phyloP scores from a whole-genome alignment of 1,140 invertebrate species.

The Oryctes rhinoceros region DNA sequence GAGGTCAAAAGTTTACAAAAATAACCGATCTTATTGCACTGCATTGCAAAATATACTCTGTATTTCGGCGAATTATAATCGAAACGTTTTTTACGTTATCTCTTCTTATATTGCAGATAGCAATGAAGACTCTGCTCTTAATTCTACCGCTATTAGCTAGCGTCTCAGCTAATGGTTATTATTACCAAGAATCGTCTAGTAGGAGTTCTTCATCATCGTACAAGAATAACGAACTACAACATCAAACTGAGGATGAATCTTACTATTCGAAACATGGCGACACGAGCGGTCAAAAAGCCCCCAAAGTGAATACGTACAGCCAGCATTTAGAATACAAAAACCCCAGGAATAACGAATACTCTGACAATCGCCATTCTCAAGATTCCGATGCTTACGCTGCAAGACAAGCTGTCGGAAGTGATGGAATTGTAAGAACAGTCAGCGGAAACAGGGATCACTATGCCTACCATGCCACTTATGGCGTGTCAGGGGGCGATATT shows the following conservation, averaged over 20 bases:
- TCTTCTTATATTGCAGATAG: background rate
- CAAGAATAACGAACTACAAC: constrained; percentile 58
- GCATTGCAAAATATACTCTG: background rate
- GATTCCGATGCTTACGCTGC: constrained; percentile 24
- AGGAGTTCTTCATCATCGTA: constrained; percentile 56
- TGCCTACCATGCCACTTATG: constrained; percentile 38
- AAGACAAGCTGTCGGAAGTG: constrained; percentile 6
- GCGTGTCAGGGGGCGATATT: background rate
- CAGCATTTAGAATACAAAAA: constrained; percentile 58
- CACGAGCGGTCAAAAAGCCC: constrained; percentile 51
- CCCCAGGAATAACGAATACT: constrained; percentile 47
- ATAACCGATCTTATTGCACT: background rate
- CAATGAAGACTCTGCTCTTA: constrained; percentile 16
- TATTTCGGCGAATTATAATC: no score
- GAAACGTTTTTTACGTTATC: background rate
- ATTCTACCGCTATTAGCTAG: background rate
- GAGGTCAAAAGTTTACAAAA: background rate
- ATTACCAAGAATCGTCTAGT: constrained; percentile 58
- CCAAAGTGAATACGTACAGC: constrained; percentile 56
- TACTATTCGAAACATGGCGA: constrained; percentile 58
- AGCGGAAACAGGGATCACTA: constrained; percentile 12
- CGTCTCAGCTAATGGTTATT: constrained; percentile 49
- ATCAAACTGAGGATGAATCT: constrained; percentile 60
- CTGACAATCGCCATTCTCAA: background rate
- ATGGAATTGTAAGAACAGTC: background rate